phyloP scores from a whole-genome alignment of 2,113 vertebrate genomes.

The Mus spicilegus region DNA sequence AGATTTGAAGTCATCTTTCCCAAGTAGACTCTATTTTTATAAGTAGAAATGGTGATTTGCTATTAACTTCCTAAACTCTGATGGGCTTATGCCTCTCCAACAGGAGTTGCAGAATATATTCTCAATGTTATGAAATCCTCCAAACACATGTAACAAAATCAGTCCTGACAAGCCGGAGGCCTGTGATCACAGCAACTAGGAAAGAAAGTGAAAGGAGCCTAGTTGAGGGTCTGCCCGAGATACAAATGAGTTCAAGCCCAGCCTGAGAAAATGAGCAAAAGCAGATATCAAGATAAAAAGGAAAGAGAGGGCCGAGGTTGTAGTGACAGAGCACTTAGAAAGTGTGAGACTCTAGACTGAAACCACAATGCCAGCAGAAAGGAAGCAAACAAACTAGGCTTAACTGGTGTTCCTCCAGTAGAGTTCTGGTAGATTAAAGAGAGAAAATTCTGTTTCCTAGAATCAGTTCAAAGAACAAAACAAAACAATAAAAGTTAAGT shows the following conservation, averaged over 20 bases:
- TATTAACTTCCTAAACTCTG: too few species aligned
- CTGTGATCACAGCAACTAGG: background rate
- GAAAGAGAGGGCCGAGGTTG: too few species aligned
- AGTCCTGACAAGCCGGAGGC: background rate
- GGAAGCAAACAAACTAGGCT: background rate
- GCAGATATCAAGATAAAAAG: background rate
- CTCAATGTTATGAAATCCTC: background rate
- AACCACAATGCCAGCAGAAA: background rate
- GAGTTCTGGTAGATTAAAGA: background rate
- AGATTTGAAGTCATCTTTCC: too few species aligned
- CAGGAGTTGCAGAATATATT: background rate
- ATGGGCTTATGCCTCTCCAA: background rate
- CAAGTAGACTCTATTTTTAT: too few species aligned
- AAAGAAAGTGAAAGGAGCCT: background rate
- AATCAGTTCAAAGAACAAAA: constrained; percentile 5
- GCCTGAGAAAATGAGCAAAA: background rate
- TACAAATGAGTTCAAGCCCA: background rate
- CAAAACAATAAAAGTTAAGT: background rate
- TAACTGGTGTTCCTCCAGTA: background rate
- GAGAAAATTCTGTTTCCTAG: background rate
- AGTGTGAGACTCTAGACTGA: background rate
- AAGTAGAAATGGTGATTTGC: too few species aligned
- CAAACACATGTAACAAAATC: background rate
- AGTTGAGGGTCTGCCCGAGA: background rate
- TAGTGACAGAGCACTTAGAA: background rate